Base-by-base conservation (phyloP, 2,888 invertebrate genomes). In the Microdon myrmicae region DNA sequence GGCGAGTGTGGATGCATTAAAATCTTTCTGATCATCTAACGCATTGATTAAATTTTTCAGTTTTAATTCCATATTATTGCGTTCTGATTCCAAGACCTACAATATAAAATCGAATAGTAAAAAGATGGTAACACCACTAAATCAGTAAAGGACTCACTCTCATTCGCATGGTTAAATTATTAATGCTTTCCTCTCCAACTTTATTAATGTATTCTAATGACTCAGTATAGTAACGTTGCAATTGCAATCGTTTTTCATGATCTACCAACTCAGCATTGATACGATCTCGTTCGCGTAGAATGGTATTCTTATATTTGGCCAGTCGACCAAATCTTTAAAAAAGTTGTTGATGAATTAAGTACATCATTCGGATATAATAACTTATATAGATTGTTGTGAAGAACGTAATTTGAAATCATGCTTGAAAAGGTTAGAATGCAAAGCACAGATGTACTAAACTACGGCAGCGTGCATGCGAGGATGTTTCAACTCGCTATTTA, bases 251-350 rank as follows among this genome's bases (percentile, higher is more conserved):
- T 23, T 72, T 74, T 44, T 73, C 71, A 19, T 75, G 58, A 8
- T 79, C 79, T 8, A 49, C 66, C 2, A 78, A 66, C 20, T 78
- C 79, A 0, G 61, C 71, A 54, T 73, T 73, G 25, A 79, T 64
- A 1, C 79, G 76, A 70, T 79, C 78, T 1, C 78, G 73, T 56
- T 79, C 79, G 2, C 73, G 72, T 25, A 73, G 72, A 16, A 76
- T 75, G 6, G 73, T 74, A 25, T 75, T 74, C 47, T 74, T 76
- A 44, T 75, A 75, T 39, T 74, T 75, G 0, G 73, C 70, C 26
- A 75, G 68, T 26, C 69, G 68, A 0, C 75, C 75, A 55, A 74
- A 70, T 47, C 75, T 75, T 23, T 4, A 47, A 10, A 19, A 8
- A n/a, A 7, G 7, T 4, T 23, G 9, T 17, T n/a, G n/a, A n/a